Evolutionary conservation across 2,113 vertebrate genomes (phyloP), one percentile per base, ranked within the genome.

Genomic region (Crotalus viridis): DNA sequence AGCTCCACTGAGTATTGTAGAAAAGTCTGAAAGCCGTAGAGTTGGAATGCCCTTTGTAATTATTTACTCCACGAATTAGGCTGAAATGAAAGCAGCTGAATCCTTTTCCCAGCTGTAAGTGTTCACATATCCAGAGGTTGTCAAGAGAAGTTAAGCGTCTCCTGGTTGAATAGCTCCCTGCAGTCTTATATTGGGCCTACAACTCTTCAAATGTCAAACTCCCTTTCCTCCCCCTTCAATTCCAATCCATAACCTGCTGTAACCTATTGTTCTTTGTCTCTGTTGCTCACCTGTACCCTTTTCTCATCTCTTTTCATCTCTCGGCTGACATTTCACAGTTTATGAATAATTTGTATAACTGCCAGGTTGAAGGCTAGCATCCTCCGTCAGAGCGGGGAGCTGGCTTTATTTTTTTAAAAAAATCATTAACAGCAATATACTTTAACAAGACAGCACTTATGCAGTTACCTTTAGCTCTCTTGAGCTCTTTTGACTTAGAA

Each of bases 291-390:
- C 92, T 91, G 69, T 94, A 94, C 81, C 43, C 43, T 94, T 96
- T 95, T 94, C 54, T 94, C 54, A 48, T 43, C n/a, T 93, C 90
- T 95, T 46, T 22, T 1, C 89, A 3, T 93, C 55, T 95, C 81
- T 61, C 28, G 93, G 89, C 33, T 96, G 92, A 95, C 91, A 96
- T 96, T 97, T 96, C 88, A 93, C 12, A 94, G 91, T 54, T 96
- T 94, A 95, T 96, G 43, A 93, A 97, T 97, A 96, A 97, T 96
- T 96, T 96, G 61, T 95, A 1, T 81, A 94, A 92, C 85, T 95
- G 28, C 93, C 93, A 96, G 81, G 43, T 90, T 92, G 33, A 88
- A 95, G 9, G 15, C 13, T 89, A 26, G 46, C 7, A 93, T 96
- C 90, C 91, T 91, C 90, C 88, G 94, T 93, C 43, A 85, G 7